Conservation (phyloP, 2,888 invertebrate genomes). For the Cataglyphis albicans region DNA sequence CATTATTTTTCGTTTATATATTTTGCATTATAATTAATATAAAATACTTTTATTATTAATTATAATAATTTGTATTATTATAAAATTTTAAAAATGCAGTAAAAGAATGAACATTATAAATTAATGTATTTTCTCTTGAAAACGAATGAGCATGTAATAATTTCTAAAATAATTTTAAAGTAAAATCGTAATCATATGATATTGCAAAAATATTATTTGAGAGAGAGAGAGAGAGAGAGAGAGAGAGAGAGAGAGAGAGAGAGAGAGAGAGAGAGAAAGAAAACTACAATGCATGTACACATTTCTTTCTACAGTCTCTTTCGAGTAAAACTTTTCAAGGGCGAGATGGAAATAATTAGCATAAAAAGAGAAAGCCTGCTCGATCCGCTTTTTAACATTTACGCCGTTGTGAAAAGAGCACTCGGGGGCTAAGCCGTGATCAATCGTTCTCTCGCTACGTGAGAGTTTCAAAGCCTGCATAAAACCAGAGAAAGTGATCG, state of each 20-base stretch:
- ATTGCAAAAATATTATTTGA: background rate
- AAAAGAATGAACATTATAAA: background rate
- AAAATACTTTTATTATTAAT: no score
- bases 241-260: background rate
- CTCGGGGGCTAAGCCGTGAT: constrained; percentile 28
- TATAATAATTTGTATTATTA: no score
- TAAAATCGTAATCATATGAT: background rate
- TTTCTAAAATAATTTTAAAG: background rate
- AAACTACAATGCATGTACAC: background rate
- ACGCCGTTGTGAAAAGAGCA: background rate
- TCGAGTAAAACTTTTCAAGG: background rate
- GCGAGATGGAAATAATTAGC: constrained; percentile 1
- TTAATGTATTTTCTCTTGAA: background rate
- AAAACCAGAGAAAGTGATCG: constrained; percentile 41
- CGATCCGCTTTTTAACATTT: constrained; percentile 25
- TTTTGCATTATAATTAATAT: background rate
- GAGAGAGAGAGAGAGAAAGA: background rate
- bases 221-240: background rate
- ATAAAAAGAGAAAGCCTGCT: background rate
- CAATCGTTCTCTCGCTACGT: constrained; percentile 39
- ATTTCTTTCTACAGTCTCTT: background rate
- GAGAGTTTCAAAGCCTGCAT: constrained; percentile 35
- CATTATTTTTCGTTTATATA: background rate
- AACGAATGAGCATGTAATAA: background rate
- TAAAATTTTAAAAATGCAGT: no score